Conservation (phyloP, 1,140 invertebrate species). For the Augochlora pura region DNA sequence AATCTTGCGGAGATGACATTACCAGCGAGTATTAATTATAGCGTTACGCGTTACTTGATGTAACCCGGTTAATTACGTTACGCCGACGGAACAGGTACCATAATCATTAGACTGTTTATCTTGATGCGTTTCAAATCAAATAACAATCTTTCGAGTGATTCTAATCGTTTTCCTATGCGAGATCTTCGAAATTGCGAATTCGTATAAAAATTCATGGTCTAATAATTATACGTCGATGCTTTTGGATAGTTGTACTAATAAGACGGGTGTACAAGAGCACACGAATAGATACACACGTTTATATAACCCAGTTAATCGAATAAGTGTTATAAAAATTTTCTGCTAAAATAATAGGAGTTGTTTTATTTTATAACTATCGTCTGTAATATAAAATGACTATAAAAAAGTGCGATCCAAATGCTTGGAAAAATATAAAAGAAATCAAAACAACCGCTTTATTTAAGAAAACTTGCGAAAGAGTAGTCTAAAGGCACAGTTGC, state of each 20-base stretch:
- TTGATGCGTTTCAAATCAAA: no score
- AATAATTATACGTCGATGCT: neutral
- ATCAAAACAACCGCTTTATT: no score
- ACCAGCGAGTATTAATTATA: slow-evolving; percentile 45
- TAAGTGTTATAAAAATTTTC: slow-evolving; percentile 17
- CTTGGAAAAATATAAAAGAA: no score
- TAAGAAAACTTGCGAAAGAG: no score
- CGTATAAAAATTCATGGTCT: no score
- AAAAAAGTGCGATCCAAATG: no score
- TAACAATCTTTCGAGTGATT: no score
- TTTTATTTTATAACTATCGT: slow-evolving; percentile 15
- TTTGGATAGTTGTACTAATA: slow-evolving; percentile 29
- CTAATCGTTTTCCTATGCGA: no score
- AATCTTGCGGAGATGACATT: slow-evolving; percentile 23
- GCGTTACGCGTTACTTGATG: neutral
- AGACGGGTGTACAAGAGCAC: slow-evolving; percentile 7
- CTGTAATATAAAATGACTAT: no score
- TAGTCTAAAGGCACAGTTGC: no score
- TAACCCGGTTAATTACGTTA: slow-evolving; percentile 8
- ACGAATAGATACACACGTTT: slow-evolving; percentile 12
- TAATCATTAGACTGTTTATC: neutral
- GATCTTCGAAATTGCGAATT: no score
- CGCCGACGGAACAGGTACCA: slow-evolving; percentile 20
- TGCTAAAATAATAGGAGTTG: neutral
- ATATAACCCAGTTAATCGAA: slow-evolving; percentile 21